Percentiles rank a stretch among this genome's conserved stretches.
These are phyloP conservation scores for Sylvilagus bachmani DNA, from an alignment of 2,113 vertebrate genomes.

Conservation along the genomic window DNA sequence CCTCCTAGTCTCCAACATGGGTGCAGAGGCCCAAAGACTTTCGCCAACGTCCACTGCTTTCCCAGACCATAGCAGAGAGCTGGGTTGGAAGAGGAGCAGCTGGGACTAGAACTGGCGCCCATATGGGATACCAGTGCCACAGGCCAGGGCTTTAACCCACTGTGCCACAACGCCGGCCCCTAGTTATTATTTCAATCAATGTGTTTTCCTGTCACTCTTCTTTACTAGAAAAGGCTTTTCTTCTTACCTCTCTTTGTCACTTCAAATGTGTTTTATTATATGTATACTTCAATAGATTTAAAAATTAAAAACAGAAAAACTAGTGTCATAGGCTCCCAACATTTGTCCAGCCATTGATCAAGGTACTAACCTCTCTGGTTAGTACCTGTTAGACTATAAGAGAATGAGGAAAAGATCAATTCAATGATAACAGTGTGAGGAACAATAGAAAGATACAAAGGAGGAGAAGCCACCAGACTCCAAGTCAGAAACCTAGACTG, in stretches of 20 bases:
- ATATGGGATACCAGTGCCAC: no score
- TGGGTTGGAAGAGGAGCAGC: no score
- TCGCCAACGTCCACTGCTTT: no score
- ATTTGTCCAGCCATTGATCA: neutral
- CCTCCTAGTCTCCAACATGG: no score
- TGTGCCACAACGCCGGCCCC: no score
- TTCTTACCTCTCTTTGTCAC: neutral
- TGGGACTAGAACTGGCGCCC: no score
- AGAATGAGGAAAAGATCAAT: neutral
- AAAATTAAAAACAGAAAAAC: neutral
- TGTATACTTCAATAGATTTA: neutral
- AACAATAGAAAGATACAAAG: neutral
- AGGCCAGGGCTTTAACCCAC: no score
- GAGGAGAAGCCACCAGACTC: neutral
- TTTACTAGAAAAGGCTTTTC: neutral
- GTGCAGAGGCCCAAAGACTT: no score
- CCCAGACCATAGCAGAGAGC: no score
- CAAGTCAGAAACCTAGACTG: neutral
- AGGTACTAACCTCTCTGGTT: neutral
- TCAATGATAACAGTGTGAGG: neutral
- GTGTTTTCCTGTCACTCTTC: neutral
- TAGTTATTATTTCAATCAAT: slow-evolving; percentile 1
- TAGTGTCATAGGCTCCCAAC: neutral
- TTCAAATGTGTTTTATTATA: slow-evolving; percentile 44
- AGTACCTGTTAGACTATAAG: no score